phyloP scores from a whole-genome alignment of 2,113 vertebrate species.

The Todiramphus saurophagus region DNA sequence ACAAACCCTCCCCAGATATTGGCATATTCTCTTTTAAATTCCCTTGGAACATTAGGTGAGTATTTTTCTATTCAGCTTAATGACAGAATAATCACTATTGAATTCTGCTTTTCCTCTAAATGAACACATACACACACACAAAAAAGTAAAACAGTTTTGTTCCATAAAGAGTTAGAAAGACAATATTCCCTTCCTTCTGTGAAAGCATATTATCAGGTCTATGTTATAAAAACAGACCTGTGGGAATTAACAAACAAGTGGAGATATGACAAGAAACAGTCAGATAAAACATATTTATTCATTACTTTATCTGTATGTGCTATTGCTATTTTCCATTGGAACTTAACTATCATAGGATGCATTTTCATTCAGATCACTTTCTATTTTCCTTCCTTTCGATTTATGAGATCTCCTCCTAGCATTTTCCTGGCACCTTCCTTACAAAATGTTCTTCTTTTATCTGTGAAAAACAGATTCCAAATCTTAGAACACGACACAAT shows the following conservation, averaged over 20 bases:
- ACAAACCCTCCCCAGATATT: not conserved
- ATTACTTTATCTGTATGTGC: not conserved
- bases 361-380: not conserved
- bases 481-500: not conserved
- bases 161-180: not conserved
- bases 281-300: not conserved
- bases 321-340: not conserved
- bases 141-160: not conserved
- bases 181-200: not conserved
- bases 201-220: not conserved
- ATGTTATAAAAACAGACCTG: not conserved
- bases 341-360: not conserved
- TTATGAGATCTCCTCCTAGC: not conserved
- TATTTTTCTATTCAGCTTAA: not conserved
- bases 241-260: not conserved
- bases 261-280: not conserved
- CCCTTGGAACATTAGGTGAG: not conserved
- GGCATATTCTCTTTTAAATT: not conserved
- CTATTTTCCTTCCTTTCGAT: not conserved
- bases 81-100: not conserved
- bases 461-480: not conserved
- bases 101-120: not conserved
- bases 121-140: not conserved
- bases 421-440: not conserved
- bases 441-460: not conserved